Evolutionary conservation across 2,888 invertebrate species (phyloP).

Genomic region (Phlogophora meticulosa): DNA sequence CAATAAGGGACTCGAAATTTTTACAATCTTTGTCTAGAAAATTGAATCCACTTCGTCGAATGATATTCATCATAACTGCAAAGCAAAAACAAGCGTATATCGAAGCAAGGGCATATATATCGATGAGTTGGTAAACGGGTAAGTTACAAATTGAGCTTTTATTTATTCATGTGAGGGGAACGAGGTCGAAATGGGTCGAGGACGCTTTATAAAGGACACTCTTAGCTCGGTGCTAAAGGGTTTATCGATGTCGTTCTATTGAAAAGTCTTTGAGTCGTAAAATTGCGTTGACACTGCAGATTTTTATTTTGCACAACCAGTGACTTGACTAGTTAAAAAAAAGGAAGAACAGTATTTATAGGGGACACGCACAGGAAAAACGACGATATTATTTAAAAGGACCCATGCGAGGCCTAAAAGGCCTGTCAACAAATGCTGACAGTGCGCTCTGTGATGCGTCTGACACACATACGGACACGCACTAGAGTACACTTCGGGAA

Average conservation of each 20-base stretch:
- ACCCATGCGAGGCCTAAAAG: no score
- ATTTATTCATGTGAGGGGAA: slow-evolving; percentile 89
- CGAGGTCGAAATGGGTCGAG: slow-evolving; percentile 89
- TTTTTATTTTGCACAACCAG: slow-evolving; percentile 15
- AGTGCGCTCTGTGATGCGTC: no score
- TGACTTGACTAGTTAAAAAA: not conserved
- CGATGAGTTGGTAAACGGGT: slow-evolving; percentile 84
- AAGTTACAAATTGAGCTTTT: slow-evolving; percentile 89
- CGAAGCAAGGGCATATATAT: slow-evolving; percentile 69
- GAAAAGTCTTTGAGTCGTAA: slow-evolving; percentile 33
- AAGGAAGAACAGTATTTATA: no score
- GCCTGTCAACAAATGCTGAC: no score
- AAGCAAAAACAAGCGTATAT: slow-evolving; percentile 67
- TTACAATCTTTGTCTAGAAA: not conserved
- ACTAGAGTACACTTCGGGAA: no score
- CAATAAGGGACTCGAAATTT: not conserved
- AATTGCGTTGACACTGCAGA: slow-evolving; percentile 12
- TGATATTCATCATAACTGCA: slow-evolving; percentile 45
- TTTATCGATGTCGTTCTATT: slow-evolving; percentile 70
- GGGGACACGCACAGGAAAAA: no score
- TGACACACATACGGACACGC: no score
- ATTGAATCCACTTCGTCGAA: not conserved
- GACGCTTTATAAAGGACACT: slow-evolving; percentile 87
- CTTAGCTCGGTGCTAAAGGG: slow-evolving; percentile 78
- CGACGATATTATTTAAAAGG: no score